Evolutionary conservation across 2,888 invertebrate species (phyloP), one percentile per base, ranked within the genome.

Genomic region (Protophormia terraenovae): DNA sequence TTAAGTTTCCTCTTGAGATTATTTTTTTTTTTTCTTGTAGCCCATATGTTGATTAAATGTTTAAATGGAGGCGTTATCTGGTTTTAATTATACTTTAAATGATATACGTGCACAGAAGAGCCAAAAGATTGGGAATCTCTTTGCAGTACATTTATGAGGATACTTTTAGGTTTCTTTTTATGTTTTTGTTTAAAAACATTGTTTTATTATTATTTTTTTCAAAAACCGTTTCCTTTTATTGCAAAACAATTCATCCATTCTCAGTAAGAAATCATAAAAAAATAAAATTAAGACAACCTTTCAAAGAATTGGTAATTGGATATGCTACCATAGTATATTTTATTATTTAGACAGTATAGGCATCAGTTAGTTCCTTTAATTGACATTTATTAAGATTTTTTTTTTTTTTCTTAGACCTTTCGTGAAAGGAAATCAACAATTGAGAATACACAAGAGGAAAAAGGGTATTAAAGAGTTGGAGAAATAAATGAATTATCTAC

Each of bases 21-120:
- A 27, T 24, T 38, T 45, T 16, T 14, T 3, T 3, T 32, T 41
- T 29, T n/a, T 53, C 3, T 35, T 69, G 27, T 32, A 14, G 41
- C 14, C 38, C 35, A 58, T 50, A 29, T 53, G n/a, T 41, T 14
- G 38, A 47, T 58, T 77, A 32, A 29, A 47, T 77, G 58, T 16
- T 76, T 55, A 72, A 72, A 78, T 67, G 62, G 24, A 79, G 82
- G 78, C 85, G 82, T 62, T 82, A 75, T 79, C 50, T 55, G 55
- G n/a, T 78, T 85, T 79, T 82, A 85, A 82, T 85, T 82, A 79
- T 50, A 73, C 77, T 71, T 75, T 73, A 75, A 79, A 82, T 79
- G 41, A 82, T 79, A 41, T 82, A 78, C 47, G 41, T 32, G 7
- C 14, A 50, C 35, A 67, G 58, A 22, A 10, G 62, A 5, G 2